These are phyloP conservation scores for Drosophila nebulosa DNA, from an alignment of 1,140 invertebrate species.

Conservation along the genomic window DNA sequence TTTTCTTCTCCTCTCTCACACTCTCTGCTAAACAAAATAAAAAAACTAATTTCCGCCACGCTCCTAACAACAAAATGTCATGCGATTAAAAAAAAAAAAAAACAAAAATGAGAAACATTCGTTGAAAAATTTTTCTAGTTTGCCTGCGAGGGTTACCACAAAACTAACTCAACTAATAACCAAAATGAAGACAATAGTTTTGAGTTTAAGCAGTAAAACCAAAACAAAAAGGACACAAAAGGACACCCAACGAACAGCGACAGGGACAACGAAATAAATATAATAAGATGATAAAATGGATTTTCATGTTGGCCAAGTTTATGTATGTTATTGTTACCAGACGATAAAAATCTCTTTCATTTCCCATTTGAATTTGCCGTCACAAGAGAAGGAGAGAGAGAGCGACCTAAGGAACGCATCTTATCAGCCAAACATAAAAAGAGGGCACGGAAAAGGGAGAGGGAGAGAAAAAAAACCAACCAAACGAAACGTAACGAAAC, in stretches of 20 bases:
- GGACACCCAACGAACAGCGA: no score
- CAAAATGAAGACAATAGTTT: not conserved
- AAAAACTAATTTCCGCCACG: constrained; percentile 66
- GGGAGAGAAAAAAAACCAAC: constrained; percentile 15
- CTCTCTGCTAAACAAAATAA: not conserved
- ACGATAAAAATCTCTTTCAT: constrained; percentile 73
- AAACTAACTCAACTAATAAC: not conserved
- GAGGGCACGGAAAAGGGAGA: not conserved
- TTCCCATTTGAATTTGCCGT: constrained; percentile 72
- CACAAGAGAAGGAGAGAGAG: constrained; percentile 19
- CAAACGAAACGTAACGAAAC: not conserved
- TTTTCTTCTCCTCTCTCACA: constrained; percentile 17
- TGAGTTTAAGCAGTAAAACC: not conserved
- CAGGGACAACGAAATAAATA: constrained; percentile 60
- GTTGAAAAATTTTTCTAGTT: not conserved
- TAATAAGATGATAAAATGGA: constrained; percentile 72
- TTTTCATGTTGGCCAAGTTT: constrained; percentile 62
- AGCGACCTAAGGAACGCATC: constrained; percentile 15
- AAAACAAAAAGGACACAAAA: not conserved
- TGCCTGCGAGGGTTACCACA: not conserved
- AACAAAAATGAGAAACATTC: not conserved
- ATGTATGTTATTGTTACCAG: constrained; percentile 32
- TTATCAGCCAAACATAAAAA: constrained; percentile 50
- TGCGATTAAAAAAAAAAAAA: constrained; percentile 7
- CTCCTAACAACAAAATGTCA: constrained; percentile 43